Base-by-base conservation (phyloP, 2,888 invertebrate species). In the Nemoura dubitans region DNA sequence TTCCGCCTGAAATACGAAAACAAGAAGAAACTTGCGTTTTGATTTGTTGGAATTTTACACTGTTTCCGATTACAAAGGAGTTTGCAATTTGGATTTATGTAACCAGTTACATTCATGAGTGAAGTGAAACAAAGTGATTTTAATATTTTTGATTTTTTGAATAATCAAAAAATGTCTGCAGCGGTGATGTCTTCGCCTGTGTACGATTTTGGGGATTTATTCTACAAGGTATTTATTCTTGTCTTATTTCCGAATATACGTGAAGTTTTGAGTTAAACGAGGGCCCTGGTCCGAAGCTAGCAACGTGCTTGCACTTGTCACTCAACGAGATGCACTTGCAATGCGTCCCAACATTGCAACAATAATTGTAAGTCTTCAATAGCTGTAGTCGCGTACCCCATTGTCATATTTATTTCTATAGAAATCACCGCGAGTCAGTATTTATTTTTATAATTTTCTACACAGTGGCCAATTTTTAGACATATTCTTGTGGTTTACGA, bases 151-250 rank as follows among this genome's bases (percentile, higher is more conserved):
- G 84, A 84, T 84, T 84, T 84, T 84, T 84, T 84, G 29, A 85
- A 85, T 78, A 85, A 81, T 85, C 80, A 42, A 85, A 86, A 92
- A 91, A 96, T 95, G 96, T 95, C 95, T 92, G 95, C 96, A 90
- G 95, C 95, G 92, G 95, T 95, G 92, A 95, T 95, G 95, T 94
- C 94, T 92, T 94, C 95, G 91, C 94, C 88, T 36, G 83, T 95
- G 93, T 95, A 95, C 93, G 95, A 95, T 91, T 95, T 95, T 93
- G 94, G 94, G 93, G 95, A 95, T 92, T 93, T 94, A 92, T 93
- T 95, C 90, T 93, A 95, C 91, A 95, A 95, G 95, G 95, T 95
- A 94, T 92, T 42, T 27, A 84, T 27, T 86, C 25, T 42, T 83
- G 84, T 78, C 5, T 27, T 78, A 1, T 78, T 14, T 78, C 2